phyloP scores from a whole-genome alignment of 2,113 vertebrate species.

The Scolopax mira region DNA sequence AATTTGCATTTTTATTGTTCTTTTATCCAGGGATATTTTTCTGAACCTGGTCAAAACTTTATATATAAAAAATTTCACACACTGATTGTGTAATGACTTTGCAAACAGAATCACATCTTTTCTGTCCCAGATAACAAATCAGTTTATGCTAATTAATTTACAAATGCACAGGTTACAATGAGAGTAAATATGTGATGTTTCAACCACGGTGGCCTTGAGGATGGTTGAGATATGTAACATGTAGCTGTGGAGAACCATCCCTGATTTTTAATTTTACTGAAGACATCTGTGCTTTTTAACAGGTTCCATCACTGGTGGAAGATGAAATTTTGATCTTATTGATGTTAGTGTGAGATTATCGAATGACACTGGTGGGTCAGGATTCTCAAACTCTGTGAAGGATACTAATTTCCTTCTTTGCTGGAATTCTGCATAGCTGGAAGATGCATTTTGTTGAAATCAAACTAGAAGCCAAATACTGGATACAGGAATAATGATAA shows the following conservation, averaged over 20 bases:
- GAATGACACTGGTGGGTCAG: background rate
- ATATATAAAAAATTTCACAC: background rate
- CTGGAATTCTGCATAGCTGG: background rate
- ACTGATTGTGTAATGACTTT: background rate
- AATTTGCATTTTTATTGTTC: slow-evolving; percentile 61
- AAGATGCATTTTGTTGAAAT: background rate
- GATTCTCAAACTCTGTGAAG: background rate
- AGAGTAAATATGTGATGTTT: background rate
- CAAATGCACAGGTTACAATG: background rate
- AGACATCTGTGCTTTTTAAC: background rate
- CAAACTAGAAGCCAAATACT: background rate
- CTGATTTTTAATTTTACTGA: background rate
- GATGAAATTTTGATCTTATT: background rate
- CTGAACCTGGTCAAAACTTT: slow-evolving; percentile 36
- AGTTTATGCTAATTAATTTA: background rate
- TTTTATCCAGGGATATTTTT: slow-evolving; percentile 44
- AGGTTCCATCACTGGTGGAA: background rate
- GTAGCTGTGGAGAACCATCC: background rate
- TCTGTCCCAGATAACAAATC: background rate
- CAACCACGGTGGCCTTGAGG: background rate
- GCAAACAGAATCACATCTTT: background rate
- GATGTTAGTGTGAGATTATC: background rate
- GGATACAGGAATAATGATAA: background rate
- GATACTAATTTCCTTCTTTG: background rate
- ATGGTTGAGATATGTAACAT: no score